A percentile compares a stretch with the other conserved stretches of the same genome.
Evolutionary conservation across 2,113 vertebrate genomes (phyloP).

Genomic region (Machaerirhynchus nigripectus): DNA sequence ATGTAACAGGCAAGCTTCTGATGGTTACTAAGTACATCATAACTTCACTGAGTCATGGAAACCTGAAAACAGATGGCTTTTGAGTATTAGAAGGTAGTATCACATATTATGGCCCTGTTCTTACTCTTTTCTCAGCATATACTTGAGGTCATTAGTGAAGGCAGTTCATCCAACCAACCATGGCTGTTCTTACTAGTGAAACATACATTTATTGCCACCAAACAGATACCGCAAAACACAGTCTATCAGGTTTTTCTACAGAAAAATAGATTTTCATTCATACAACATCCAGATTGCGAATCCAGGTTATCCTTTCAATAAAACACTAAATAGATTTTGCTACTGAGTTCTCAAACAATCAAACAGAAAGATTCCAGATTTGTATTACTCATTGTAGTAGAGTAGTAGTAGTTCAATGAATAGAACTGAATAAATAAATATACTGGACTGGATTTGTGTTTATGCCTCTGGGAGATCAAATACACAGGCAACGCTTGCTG

Average conservation of each 20-base stretch:
- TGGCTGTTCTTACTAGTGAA: background rate
- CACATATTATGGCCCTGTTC: background rate
- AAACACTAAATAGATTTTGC: background rate
- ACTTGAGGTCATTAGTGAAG: background rate
- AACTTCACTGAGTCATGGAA: background rate
- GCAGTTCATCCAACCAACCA: accelerated
- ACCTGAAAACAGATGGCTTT: background rate
- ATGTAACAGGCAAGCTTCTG: background rate
- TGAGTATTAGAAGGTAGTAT: background rate
- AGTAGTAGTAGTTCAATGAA: background rate
- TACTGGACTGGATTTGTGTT: background rate
- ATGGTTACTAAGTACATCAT: background rate
- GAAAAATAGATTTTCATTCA: background rate
- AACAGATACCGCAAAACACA: background rate
- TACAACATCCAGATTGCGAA: background rate
- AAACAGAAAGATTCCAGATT: background rate
- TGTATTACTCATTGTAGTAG: background rate
- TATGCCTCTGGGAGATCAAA: background rate
- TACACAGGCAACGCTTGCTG: background rate
- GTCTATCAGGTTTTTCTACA: background rate
- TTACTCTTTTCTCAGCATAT: background rate
- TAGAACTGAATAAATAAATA: background rate
- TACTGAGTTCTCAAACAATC: background rate
- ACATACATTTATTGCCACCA: background rate
- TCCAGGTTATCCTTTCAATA: background rate